A percentile compares a stretch with the other conserved stretches of the same genome.
Conservation (phyloP, 2,888 invertebrate genomes). For the Clitarchus hookeri region DNA sequence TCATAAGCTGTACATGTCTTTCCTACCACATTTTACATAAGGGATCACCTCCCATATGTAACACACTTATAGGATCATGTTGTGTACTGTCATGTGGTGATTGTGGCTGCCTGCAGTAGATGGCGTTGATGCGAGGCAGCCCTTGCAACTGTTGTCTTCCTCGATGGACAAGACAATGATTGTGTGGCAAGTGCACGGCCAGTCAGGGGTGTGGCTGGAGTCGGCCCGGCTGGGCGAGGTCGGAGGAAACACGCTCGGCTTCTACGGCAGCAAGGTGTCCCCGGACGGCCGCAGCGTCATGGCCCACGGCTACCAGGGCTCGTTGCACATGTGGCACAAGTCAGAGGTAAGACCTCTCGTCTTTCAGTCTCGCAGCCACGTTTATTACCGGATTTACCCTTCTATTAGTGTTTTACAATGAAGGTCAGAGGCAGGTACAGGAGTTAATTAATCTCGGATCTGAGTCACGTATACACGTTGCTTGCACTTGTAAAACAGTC, state of each 20-base stretch:
- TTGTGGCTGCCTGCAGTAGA: background rate
- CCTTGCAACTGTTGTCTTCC: constrained; percentile 73
- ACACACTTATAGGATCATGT: too few species aligned
- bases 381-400: too few species aligned
- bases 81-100: too few species aligned
- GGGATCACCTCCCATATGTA: too few species aligned
- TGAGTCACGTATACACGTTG: too few species aligned
- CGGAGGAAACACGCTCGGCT: constrained; percentile 92
- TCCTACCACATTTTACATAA: too few species aligned
- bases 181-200: constrained; percentile 76
- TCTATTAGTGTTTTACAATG: too few species aligned
- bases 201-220: constrained; percentile 80
- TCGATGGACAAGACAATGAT: constrained; percentile 93
- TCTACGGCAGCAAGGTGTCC: constrained; percentile 84
- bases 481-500: too few species aligned
- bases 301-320: constrained; percentile 90
- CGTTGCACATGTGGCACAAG: constrained; percentile 84
- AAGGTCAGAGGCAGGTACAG: too few species aligned
- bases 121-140: constrained; percentile 27
- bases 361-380: background rate
- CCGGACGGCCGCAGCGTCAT: constrained; percentile 71
- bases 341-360: constrained; percentile 49
- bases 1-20: too few species aligned
- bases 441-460: too few species aligned
- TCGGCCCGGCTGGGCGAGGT: constrained; percentile 85